Evolutionary conservation across 1,140 invertebrate genomes (phyloP), one percentile per base, ranked within the genome.

Genomic region (Cydia amplana): DNA sequence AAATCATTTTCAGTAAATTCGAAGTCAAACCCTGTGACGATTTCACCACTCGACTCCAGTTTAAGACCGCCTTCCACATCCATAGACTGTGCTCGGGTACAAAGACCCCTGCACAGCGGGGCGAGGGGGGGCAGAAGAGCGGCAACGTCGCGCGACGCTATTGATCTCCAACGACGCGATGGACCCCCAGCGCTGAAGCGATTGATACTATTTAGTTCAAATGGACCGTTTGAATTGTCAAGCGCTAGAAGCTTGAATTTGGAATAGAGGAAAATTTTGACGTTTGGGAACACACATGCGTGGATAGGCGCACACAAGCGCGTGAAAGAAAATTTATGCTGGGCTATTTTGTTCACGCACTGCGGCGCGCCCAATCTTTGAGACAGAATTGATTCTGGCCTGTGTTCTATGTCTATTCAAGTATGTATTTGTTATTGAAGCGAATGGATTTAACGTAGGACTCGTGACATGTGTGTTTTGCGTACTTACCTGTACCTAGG

Each of bases 131-230:
- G 67, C 75, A 63, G 77, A 79, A 81, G 84, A 78, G 80, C 78
- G 85, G 84, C 86, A 86, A 85, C 85, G 79, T 77, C 83, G 87
- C 87, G 79, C 80, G 77, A 80, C 81, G 83, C 83, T 89, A 88
- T 90, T 84, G 87, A 90, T 90, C 86, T 77, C 70, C 2, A n/a
- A 23, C 20, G 16, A 14, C 36, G 36, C 20, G 16, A 14, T n/a
- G 36, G 20, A 18, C 70, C 16, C 72, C 18, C 60, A 75, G 12
- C 76, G 79, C 79, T 80, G 72, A 80, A 78, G 73, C 76, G 78
- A 55, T 77, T 70, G 51, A 74, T 18, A 32, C 74, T 23, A 74
- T 73, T 46, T 76, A 49, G 70, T 40, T 74, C 25, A 63, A 43
- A 28, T 74, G 74, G 72, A 80, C 79, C 74, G 18, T 60, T 49